Base-by-base conservation (phyloP, 1,140 invertebrate species). In the Maconellicoccus hirsutus region DNA sequence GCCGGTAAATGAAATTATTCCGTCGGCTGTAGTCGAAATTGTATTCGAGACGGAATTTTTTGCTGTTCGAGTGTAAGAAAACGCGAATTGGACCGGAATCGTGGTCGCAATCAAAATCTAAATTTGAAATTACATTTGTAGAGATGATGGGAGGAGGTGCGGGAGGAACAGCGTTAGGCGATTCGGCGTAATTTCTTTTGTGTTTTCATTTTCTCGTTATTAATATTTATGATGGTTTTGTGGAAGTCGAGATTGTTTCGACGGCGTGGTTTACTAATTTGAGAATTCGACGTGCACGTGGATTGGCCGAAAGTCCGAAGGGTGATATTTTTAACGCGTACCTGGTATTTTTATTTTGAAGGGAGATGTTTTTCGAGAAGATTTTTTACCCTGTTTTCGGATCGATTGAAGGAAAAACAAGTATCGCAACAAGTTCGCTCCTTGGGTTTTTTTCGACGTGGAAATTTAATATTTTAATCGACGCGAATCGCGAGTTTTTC, bases 81-180 rank as follows among this genome's bases (percentile, higher is more conserved):
- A 33, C 42, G 61, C 25, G 61, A 22, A 23, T 16, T 66, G 42
- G 4, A 22, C 7, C 8, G 14, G 61, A 66, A 52, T 52, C 42
- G 42, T n/a, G n/a, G n/a, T 52, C n/a, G 61, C 61, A 66, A 66
- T 66, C 61, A 66, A 66, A 66, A 66, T 66, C 61, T 66, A 66
- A 66, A 66, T 66, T 66, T 66, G 61, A 66, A 66, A 66, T 23
- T 25, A 26, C 21, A 66, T 23, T 22, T 66, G 16, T 1, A 12
- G n/a, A n/a, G n/a, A n/a, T n/a, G n/a, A n/a, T n/a, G 21, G 19
- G 19, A 66, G 25, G 16, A 10, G 61, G n/a, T n/a, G n/a, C n/a
- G n/a, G 21, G 16, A 22, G 16, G n/a, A 4, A 22, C 16, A 59
- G 16, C 6, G 21, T n/a, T 59, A 59, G 4, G 52, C 52, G 6